Evolutionary conservation across 1,140 invertebrate genomes (phyloP), one percentile per base, ranked within the genome.

Genomic region (Popillia japonica): DNA sequence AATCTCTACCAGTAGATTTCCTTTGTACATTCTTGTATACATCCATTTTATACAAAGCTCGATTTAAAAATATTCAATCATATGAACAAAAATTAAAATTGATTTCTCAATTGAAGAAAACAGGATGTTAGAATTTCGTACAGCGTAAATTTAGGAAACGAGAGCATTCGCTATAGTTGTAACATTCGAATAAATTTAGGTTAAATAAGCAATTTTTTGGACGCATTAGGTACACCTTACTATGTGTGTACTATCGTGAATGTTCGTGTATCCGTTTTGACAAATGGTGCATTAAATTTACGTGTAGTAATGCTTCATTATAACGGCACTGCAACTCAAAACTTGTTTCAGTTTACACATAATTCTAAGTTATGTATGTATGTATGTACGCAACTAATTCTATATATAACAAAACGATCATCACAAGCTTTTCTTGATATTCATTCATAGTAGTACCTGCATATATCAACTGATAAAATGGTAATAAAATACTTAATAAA

Each of bases 251-350:
- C 20, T 23, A 20, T 64, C 17, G 17, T 9, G 59, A 27, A 20
- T 68, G 22, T 34, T 23, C 61, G 8, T 23, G 22, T 22, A 27
- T 68, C 22, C 22, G 61, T 27, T 68, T 27, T 34, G 14, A 27
- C 22, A 68, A 68, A 68, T 68, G 61, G 3, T 68, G 61, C 22
- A 22, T 68, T 68, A 68, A 68, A 68, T 68, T 34, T 34, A 14
- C 20, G 27, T 22, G 3, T 27, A 7, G 61, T 27, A 68, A 17
- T 27, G 10, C 9, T 10, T 22, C 3, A 48, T 34, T 34, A 34
- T 34, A 34, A 4, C 27, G 27, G 1, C 4, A 34, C 27, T 34
- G 4, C 27, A 34, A 34, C 27, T 34, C 1, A 34, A 34, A 34
- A 34, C 27, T 34, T 34, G 27, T 34, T 34, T 34, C 27, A 34